Evolutionary conservation across 2,888 invertebrate genomes (phyloP).

Genomic region (Lordiphosa andalusiaca): DNA sequence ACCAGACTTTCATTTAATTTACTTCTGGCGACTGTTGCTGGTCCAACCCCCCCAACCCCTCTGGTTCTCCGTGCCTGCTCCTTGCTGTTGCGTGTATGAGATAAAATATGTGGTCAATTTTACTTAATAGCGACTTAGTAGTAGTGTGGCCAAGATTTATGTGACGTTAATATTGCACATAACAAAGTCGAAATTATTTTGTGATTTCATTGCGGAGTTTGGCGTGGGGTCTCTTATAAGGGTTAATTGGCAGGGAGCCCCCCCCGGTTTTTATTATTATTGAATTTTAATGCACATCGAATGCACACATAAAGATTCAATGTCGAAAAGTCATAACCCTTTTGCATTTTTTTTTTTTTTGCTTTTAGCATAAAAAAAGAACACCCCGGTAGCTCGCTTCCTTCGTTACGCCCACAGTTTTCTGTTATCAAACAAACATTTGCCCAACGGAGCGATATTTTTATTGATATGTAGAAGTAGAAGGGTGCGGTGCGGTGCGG

Average conservation of each 20-base stretch:
- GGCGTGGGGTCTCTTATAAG: slow-evolving; percentile 20
- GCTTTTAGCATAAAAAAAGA: slow-evolving; percentile 44
- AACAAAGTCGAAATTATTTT: slow-evolving; percentile 22
- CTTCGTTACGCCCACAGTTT: neutral
- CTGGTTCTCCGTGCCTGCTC: slow-evolving; percentile 3
- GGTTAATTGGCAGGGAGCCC: slow-evolving; percentile 50
- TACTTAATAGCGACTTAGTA: slow-evolving; percentile 76
- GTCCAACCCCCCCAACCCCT: slow-evolving; percentile 2
- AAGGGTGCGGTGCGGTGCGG: slow-evolving; percentile 12
- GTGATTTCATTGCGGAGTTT: slow-evolving; percentile 4
- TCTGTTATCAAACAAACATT: slow-evolving; percentile 37
- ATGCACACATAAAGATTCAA: slow-evolving; percentile 72
- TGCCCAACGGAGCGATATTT: slow-evolving; percentile 69
- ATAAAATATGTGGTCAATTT: slow-evolving; percentile 79
- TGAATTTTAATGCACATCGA: slow-evolving; percentile 78
- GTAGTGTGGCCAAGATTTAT: slow-evolving; percentile 71
- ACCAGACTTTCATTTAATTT: slow-evolving; percentile 30
- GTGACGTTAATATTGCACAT: slow-evolving; percentile 69
- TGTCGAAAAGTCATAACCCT: slow-evolving; percentile 56
- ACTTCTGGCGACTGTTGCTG: slow-evolving; percentile 12
- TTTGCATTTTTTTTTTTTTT: slow-evolving; percentile 49
- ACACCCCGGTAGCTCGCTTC: neutral
- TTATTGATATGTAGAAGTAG: slow-evolving; percentile 61
- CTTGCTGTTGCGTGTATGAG: slow-evolving; percentile 52
- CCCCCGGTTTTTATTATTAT: slow-evolving; percentile 71